Conservation (phyloP, 1,140 invertebrate genomes). For the Lanistes nyassanus region DNA sequence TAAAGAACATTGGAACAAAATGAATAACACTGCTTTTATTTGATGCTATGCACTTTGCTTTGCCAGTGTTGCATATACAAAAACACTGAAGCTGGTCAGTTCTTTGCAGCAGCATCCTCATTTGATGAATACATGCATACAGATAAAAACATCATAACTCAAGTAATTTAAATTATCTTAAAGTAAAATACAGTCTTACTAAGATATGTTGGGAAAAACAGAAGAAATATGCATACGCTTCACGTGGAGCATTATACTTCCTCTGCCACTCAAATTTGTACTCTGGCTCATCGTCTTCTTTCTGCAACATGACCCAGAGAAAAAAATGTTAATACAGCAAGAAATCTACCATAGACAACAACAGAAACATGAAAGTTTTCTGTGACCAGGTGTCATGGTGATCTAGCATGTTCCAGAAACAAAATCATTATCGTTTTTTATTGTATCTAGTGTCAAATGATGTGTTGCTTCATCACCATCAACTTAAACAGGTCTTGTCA, state of each 20-base stretch:
- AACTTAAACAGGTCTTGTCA: too few relatives aligned
- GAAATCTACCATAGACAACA: not conserved
- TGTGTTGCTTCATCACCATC: too few relatives aligned
- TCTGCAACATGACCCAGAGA: slow-evolving; percentile 68
- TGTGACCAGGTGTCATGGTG: too few relatives aligned
- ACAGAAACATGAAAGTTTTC: too few relatives aligned
- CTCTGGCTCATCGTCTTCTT: slow-evolving; percentile 91
- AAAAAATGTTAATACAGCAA: slow-evolving; percentile 9
- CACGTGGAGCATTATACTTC: slow-evolving; percentile 97
- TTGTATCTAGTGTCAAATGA: too few relatives aligned
- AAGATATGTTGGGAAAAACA: not conserved
- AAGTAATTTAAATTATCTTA: not conserved
- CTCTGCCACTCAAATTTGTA: slow-evolving; percentile 99
- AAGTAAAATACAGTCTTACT: not conserved
- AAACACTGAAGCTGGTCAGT: too few relatives aligned
- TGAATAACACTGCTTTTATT: not conserved
- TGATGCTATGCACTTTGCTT: too few relatives aligned
- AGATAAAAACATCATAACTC: not conserved
- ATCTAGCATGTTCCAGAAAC: too few relatives aligned
- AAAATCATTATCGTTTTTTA: too few relatives aligned
- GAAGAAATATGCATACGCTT: slow-evolving; percentile 71
- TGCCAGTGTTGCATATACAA: too few relatives aligned
- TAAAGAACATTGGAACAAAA: not conserved
- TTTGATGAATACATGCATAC: not conserved
- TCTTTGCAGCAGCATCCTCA: too few relatives aligned